Base-by-base conservation (phyloP, 2,888 invertebrate genomes). In the Thymelicus acteon region DNA sequence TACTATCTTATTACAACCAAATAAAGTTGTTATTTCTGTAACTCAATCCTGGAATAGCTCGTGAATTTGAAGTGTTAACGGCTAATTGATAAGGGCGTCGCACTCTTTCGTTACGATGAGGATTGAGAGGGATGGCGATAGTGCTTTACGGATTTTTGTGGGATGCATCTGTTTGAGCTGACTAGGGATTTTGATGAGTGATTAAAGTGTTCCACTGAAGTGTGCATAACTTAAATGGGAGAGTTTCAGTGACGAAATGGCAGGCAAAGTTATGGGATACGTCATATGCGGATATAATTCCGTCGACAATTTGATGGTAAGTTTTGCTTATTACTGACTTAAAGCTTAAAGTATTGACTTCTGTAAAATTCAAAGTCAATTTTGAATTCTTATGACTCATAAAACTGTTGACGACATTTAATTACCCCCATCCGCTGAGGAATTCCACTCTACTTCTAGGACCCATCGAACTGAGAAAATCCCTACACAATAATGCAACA, bases 251-350 rank as follows among this genome's bases (percentile, higher is more conserved):
- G 67, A 64, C 75, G 31, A 75, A 72, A 94, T 94, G 94, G 91
- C 94, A 72, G 94, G 91, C 78, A 85, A 88, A 75, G 90, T 94
- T 81, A 90, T 95, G 90, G 95, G 95, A 77, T 94, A 95, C 78
- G 94, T 94, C 72, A 94, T 94, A 79, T 95, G 95, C 87, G 95
- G 95, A 75, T 94, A 95, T 79, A 94, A 93, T 79, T 95, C 95
- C 69, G 94, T 95, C 77, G 95, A 95, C 81, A 94, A 94, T 87
- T 80, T 94, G 57, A 80, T 94, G 95, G 95, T 95, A 84, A 94
- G 92, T 86, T 31, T 37, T 19, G 12, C 4, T n/a, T 15, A 40
- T 12, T 44, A 44, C 12, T 44, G 44, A 44, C 8, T 44, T 0
- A 44, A 44, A 44, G 7, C 12, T 44, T 44, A 12, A 8, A 3